These are phyloP conservation scores for Aplysia californica DNA, from an alignment of 1,140 invertebrate genomes.

Conservation along the genomic window DNA sequence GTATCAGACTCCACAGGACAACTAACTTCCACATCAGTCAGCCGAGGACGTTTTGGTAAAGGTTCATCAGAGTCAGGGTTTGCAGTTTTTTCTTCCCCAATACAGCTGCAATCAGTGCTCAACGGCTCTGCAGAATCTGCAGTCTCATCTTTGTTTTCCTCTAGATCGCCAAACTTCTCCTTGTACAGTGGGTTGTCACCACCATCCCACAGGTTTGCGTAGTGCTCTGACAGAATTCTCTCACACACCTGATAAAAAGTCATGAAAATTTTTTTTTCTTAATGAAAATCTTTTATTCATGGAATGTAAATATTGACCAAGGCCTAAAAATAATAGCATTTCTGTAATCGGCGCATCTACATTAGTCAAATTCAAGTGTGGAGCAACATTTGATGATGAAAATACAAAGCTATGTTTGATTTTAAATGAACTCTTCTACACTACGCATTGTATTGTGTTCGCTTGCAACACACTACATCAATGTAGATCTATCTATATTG, in stretches of 20 bases:
- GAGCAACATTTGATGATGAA: neutral
- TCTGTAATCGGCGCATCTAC: neutral
- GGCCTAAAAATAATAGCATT: no score
- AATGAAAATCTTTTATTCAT: neutral
- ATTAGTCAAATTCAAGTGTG: neutral
- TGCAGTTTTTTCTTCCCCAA: no score
- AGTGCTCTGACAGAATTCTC: conserved; percentile 5
- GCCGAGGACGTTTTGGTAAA: neutral
- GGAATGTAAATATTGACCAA: neutral
- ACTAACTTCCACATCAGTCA: neutral
- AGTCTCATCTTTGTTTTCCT: no score
- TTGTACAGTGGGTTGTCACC: conserved; percentile 14
- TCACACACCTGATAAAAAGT: conserved; percentile 12
- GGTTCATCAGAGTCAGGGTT: no score
- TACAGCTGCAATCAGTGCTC: no score
- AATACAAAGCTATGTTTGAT: no score
- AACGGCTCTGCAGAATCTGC: no score
- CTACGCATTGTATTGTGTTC: no score
- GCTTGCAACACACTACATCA: no score
- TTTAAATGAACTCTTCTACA: no score
- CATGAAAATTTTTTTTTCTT: neutral
- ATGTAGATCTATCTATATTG: no score
- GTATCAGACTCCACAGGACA: neutral
- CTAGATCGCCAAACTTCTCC: conserved; percentile 3
- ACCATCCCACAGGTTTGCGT: conserved; percentile 6